Base-by-base conservation (phyloP, 2,888 invertebrate species). In the Acleris sparsana region DNA sequence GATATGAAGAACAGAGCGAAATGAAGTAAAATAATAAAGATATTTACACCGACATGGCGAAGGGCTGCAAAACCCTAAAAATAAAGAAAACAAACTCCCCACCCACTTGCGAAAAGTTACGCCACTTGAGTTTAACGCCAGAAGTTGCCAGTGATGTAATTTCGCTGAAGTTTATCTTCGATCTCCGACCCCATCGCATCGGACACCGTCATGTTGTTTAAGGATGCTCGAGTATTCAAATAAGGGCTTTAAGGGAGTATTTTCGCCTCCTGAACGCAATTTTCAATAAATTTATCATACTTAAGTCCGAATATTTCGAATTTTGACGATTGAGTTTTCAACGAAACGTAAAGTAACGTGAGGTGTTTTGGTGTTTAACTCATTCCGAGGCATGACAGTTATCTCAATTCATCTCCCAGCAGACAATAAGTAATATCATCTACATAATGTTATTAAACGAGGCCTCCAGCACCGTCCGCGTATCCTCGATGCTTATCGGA, bases 101-200 rank as follows among this genome's bases (percentile, higher is more conserved):
- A 13, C 39, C 39, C 39, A 39, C 13, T 39, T 13, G 39, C 39
- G 13, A 9, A 39, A 43, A 63, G 46, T 58, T 53, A 53, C n/a
- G 13, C 48, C 52, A 46, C 58, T 53, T 25, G 18, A 44, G 18
- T 39, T 18, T 46, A 39, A 46, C 59, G 48, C 20, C 58, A 48
- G 39, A 53, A 64, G 43, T 53, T 39, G 39, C 46, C 17, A 25
- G 29, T 44, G 61, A 46, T 53, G 53, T 53, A 58, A 58, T 63
- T 33, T 33, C 58, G 16, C 46, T 17, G 48, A 29, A 53, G 39
- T 53, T 33, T n/a, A 13, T 25, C 18, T 39, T 33, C 33, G 48
- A 29, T 46, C 11, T n/a, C 29, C 33, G 17, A 22, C 44, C 33
- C 39, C 13, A 4, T 4, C 39, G 39, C 9, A 9, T 33, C 33